Evolutionary conservation across 2,797 vertebrate species (phyloP), one percentile per base, ranked within the genome.

Genomic region (Catamblyrhynchus diadema): DNA sequence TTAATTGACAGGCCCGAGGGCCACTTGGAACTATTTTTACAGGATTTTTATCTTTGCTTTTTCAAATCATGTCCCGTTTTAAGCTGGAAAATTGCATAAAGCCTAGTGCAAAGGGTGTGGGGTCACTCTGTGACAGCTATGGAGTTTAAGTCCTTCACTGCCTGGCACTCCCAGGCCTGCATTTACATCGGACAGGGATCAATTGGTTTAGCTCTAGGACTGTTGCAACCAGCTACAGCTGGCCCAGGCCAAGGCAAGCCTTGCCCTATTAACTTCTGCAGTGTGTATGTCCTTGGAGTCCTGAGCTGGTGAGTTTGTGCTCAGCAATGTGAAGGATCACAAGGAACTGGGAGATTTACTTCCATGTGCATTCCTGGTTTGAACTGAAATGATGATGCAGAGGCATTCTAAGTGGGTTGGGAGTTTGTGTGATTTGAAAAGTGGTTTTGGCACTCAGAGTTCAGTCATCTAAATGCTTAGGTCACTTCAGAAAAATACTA

Each of bases 381-480:
- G 67, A 89, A 16, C 19, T 67, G 60, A 91, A 86, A 60, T 35
- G 35, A 22, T 45, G 45, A 73, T 64, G 27, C 22, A 70, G 54
- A 56, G 20, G 6, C 30, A n/a, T 82, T 89, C 37, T 80, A 74
- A 87, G 37, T 80, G 37, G 45, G 14, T 67, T 92, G 74, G 27
- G 37, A 87, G 15, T 45, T 39, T 50, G 20, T 74, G 53, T 64
- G 23, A n/a, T 87, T 80, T 67, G 33, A 77, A 80, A 91, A 93
- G 53, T 91, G 53, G 22, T 80, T 93, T 89, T 91, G 14, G 27
- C 79, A 80, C 67, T 75, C 83, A n/a, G 21, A 93, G 81, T 73
- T 86, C 53, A 30, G 30, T 7, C 2, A 3, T 48, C 14, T 92
- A 66, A 73, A 85, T 47, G 45, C 9, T 73, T 57, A 71, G 81